phyloP scores from a whole-genome alignment of 2,888 invertebrate genomes.

The Malthinus flaveolus region DNA sequence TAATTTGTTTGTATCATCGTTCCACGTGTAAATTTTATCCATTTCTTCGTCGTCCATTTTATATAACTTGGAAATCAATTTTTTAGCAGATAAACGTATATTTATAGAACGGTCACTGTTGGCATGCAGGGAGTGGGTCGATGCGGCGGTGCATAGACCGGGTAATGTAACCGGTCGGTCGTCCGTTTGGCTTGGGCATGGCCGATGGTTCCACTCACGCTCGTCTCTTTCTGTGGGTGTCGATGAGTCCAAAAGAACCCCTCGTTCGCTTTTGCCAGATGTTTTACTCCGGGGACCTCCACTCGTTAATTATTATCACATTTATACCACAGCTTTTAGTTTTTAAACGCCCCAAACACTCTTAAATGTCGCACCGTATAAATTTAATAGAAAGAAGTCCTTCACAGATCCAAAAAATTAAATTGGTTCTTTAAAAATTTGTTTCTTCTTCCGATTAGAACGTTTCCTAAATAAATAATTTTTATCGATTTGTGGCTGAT shows the following conservation, averaged over 20 bases:
- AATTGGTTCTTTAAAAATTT: too few species aligned
- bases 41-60: neutral
- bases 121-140: slow-evolving; percentile 29
- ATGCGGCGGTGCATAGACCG: slow-evolving; percentile 34
- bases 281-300: slow-evolving; percentile 31
- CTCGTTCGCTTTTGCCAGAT: slow-evolving; percentile 32
- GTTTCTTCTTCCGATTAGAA: too few species aligned
- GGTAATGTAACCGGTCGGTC: slow-evolving; percentile 37
- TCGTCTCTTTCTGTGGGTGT: slow-evolving; percentile 34
- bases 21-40: neutral
- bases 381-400: too few species aligned
- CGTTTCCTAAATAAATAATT: too few species aligned
- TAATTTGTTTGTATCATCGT: neutral
- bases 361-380: neutral
- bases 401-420: too few species aligned
- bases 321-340: slow-evolving; percentile 10
- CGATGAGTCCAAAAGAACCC: slow-evolving; percentile 30
- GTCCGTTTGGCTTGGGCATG: slow-evolving; percentile 13
- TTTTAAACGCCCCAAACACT: neutral
- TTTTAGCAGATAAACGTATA: slow-evolving; percentile 23
- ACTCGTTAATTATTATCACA: slow-evolving; percentile 31
- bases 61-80: slow-evolving; percentile 22
- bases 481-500: too few species aligned
- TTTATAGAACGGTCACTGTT: slow-evolving; percentile 29
- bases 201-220: slow-evolving; percentile 34